phyloP scores from a whole-genome alignment of 1,140 invertebrate genomes.

The Paracyclopina nana region DNA sequence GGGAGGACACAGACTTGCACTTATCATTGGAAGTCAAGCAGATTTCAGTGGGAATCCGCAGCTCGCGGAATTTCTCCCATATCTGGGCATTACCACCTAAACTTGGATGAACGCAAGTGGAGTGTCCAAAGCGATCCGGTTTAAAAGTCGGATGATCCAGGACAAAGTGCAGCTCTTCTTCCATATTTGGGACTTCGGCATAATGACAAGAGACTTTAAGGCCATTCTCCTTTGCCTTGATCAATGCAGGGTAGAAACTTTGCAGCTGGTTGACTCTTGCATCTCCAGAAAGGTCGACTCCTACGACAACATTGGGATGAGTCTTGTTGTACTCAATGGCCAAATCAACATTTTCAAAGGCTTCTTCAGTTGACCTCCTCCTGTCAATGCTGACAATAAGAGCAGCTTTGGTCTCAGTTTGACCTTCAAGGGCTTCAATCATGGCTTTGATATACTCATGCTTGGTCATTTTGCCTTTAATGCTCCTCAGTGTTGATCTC shows the following conservation, averaged over 20 bases:
- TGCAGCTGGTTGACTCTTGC: not conserved
- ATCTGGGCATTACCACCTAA: not conserved
- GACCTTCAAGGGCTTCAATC: no score
- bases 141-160: no score
- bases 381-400: not conserved
- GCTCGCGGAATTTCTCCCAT: not conserved
- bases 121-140: not conserved
- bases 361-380: not conserved
- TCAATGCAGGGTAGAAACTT: not conserved
- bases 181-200: not conserved
- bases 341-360: not conserved
- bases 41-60: not conserved
- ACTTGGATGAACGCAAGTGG: not conserved
- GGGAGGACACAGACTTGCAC: not conserved
- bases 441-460: not conserved
- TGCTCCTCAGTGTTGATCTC: not conserved
- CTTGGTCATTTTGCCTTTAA: not conserved
- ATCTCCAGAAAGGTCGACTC: not conserved
- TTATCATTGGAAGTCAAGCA: not conserved
- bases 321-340: not conserved
- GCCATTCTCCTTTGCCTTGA: not conserved
- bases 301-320: not conserved
- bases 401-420: not conserved
- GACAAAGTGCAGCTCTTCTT: no score
- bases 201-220: not conserved